Base-by-base conservation (phyloP, 2,888 invertebrate genomes). In the Pheosia gnoma region DNA sequence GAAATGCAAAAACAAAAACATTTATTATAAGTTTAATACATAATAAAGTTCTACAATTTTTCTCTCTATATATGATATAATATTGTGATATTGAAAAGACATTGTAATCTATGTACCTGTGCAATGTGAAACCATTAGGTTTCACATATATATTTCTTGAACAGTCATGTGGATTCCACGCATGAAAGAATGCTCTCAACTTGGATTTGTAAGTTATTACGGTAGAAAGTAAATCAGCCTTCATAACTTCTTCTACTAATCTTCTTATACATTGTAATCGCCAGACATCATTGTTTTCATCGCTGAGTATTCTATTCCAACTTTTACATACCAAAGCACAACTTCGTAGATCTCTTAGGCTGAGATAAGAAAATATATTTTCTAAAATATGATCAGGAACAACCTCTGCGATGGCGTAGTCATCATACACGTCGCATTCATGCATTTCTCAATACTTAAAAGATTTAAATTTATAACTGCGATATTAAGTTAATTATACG, bases 161-260 rank as follows among this genome's bases (percentile, higher is more conserved):
- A 87, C 99, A 98, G 88, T 99, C 99, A 86, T 97, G 96, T 9
- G 98, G 98, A 90, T 98, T 99, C 99, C 99, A 99, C 0, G 99
- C 97, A 90, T 98, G 98, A 85, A 96, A 96, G 89, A 96, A 98
- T 11, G 99, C 99, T 80, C 98, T 95, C 70, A 99, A 94, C 94
- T 99, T 99, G 38, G 98, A 96, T 94, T 98, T 99, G 85, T 97
- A 98, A 5, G 98, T 97, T 62, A 97, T 96, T 73, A 98, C 96
- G 71, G 97, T 97, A 56, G 97, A 96, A 60, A 99, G 94, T 79
- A 99, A 94, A 89, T 98, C 98, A 7, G 98, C 98, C 91, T 98
- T 98, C 70, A 99, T 94, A 5, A 95, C 94, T 85, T 95, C 98
- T 87, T 97, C 97, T 0, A 98, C 96, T 74, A 99, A 93, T 90